Base-by-base conservation (phyloP, 1,140 invertebrate species). In the Pemphigus obesinymphae region DNA sequence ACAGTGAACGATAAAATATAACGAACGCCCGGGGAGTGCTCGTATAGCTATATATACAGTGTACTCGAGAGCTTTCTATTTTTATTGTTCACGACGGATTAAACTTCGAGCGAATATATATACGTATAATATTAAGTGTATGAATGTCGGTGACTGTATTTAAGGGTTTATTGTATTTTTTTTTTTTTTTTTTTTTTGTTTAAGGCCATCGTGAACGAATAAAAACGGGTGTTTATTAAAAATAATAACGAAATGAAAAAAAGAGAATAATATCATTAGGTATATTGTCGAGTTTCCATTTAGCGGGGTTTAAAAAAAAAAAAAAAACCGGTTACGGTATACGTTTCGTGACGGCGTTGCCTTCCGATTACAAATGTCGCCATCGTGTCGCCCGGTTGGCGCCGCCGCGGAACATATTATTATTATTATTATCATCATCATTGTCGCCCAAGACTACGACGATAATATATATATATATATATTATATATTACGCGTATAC, bases 321-420 rank as follows among this genome's bases (percentile, higher is more conserved):
- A 40, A 40, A 40, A 17, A 43, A 80, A 80, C 76, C 76, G 76
- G 76, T 80, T 80, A 45, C 23, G 37, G 37, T n/a, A 34, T 23
- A 10, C n/a, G 34, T 73, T 50, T 31, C 70, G 70, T 58, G 76
- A 58, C 76, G 55, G 55, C 13, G n/a, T 37, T 50, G 76, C 76
- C 76, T 80, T 63, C 76, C 76, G 76, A 80, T 80, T 80, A 80
- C 76, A 45, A n/a, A 55, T 80, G 76, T 80, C 76, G 76, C 76
- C 76, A 63, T 80, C 76, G 76, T 29, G 53, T 80, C 76, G 76
- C 55, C 37, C 55, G 76, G 63, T 80, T 80, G 76, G 76, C 76
- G 76, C 55, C 76, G 29, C 34, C 13, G 66, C 68, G 43, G 26
- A 48, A 48, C 40, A 70, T 43, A 68, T 68, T 40, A 40, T 8